These are phyloP conservation scores for Malurus melanocephalus DNA, from an alignment of 2,113 vertebrate genomes.

Conservation along the genomic window DNA sequence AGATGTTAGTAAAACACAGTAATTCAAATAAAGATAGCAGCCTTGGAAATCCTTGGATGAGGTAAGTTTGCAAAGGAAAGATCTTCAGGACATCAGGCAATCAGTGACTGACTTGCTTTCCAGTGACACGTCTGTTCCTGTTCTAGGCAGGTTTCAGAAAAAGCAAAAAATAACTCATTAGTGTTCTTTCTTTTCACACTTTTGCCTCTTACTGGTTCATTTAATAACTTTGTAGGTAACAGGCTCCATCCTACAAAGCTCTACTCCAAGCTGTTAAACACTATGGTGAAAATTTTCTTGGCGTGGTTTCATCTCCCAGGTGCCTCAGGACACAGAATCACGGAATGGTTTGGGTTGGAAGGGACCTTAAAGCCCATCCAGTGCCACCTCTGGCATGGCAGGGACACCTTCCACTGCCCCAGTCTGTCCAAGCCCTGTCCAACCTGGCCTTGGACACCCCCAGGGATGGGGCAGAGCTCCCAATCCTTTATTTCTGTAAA, in stretches of 20 bases:
- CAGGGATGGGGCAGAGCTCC: not conserved
- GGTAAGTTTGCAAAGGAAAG: not conserved
- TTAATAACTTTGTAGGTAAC: not conserved
- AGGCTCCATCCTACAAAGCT: not conserved
- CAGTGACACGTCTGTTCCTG: not conserved
- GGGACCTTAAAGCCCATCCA: not conserved
- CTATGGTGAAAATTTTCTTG: not conserved
- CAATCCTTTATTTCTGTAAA: not conserved
- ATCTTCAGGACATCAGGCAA: not conserved
- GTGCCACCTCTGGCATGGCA: not conserved
- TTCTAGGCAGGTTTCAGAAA: not conserved
- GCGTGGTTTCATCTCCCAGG: not conserved
- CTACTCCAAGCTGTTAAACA: not conserved
- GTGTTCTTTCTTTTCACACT: not conserved
- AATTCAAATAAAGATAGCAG: constrained; percentile 28
- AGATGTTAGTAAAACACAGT: constrained; percentile 16
- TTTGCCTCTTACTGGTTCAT: not conserved
- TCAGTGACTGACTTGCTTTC: not conserved
- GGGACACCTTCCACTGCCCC: not conserved
- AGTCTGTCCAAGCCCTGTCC: not conserved
- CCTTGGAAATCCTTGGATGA: not conserved
- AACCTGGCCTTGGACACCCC: not conserved
- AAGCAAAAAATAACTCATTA: constrained; percentile 12
- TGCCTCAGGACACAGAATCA: not conserved
- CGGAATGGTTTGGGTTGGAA: not conserved